phyloP scores from a whole-genome alignment of 2,888 invertebrate species.

The Polydesmus complanatus region DNA sequence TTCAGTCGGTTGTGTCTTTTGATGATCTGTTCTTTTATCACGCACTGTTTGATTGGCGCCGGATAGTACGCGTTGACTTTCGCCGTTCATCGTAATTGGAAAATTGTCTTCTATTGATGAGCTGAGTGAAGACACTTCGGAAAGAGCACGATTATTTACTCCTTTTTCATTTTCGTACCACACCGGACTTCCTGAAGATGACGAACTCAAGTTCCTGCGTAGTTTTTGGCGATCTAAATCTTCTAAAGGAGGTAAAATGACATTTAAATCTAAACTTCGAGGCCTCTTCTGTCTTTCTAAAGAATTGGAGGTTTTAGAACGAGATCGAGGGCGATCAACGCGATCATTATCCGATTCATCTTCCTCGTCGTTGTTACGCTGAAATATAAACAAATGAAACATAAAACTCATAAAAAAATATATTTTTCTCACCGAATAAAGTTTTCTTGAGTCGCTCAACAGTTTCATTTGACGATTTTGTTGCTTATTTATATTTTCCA shows the following conservation, averaged over 20 bases:
- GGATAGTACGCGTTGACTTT: too few relatives aligned
- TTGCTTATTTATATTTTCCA: too few relatives aligned
- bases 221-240: neutral
- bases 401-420: too few relatives aligned
- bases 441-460: too few relatives aligned
- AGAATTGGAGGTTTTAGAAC: neutral
- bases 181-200: neutral
- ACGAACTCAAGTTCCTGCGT: neutral
- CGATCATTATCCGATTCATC: conserved; percentile 6
- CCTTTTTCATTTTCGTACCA: conserved; percentile 1
- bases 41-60: too few relatives aligned
- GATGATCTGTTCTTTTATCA: too few relatives aligned
- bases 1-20: too few relatives aligned
- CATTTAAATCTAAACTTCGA: conserved; percentile 4
- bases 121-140: conserved; percentile 6
- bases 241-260: neutral
- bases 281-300: neutral
- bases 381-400: too few relatives aligned
- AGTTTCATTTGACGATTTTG: too few relatives aligned
- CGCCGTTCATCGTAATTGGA: neutral
- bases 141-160: conserved; percentile 1
- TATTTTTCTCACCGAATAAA: too few relatives aligned
- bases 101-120: conserved; percentile 1
- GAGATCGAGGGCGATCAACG: conserved; percentile 2
- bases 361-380: too few relatives aligned